phyloP scores from a whole-genome alignment of 2,113 vertebrate genomes.

The Hyperoodon ampullatus region DNA sequence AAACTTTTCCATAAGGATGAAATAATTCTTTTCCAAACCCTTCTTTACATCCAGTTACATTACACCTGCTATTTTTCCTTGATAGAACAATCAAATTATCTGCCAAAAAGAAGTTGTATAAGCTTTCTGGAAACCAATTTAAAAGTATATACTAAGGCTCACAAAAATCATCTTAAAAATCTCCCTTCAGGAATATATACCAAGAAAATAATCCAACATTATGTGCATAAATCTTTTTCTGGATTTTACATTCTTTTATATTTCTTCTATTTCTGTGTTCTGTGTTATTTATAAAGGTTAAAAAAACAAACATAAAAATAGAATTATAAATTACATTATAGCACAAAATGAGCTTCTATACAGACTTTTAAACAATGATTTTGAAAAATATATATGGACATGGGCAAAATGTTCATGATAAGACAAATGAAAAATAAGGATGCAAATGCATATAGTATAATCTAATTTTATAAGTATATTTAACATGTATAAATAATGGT shows the following conservation, averaged over 20 bases:
- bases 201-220: constrained; percentile 14
- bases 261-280: background rate
- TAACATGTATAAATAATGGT: background rate
- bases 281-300: background rate
- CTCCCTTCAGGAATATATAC: background rate
- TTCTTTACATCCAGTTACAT: background rate
- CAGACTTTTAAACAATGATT: background rate
- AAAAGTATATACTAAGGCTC: background rate
- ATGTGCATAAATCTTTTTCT: background rate
- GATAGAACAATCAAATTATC: background rate
- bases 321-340: background rate
- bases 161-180: background rate
- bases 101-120: background rate
- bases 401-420: background rate
- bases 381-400: background rate
- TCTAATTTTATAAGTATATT: background rate
- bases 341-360: background rate
- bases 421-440: background rate
- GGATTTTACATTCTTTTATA: background rate
- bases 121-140: background rate
- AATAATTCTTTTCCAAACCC: background rate
- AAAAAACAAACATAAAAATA: background rate
- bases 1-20: background rate
- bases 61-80: background rate
- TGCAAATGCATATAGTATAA: background rate